Conservation (phyloP, 2,888 invertebrate species). For the Griposia aprilina region DNA sequence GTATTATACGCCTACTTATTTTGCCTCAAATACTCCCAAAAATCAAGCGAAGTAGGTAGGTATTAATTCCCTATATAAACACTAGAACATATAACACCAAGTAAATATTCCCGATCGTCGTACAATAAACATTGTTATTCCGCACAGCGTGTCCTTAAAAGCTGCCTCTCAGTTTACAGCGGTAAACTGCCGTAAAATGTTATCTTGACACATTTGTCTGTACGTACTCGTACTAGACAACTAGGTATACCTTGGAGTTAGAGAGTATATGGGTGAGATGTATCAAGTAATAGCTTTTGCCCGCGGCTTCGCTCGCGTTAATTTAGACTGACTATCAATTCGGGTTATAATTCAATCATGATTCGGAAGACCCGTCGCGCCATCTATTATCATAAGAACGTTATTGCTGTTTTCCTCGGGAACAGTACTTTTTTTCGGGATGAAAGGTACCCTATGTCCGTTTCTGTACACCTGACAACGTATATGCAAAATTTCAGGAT, state of each 20-base stretch:
- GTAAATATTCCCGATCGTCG: constrained; percentile 19
- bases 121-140: constrained; percentile 64
- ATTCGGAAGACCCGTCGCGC: too few species aligned
- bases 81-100: constrained; percentile 1
- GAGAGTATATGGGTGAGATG: neutral
- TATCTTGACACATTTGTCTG: constrained; percentile 49
- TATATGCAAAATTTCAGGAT: too few species aligned
- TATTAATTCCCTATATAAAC: neutral
- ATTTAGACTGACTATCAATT: too few species aligned
- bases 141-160: constrained; percentile 46
- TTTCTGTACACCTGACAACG: too few species aligned
- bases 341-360: too few species aligned
- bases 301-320: too few species aligned
- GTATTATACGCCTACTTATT: neutral
- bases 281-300: too few species aligned
- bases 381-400: too few species aligned
- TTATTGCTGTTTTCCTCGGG: too few species aligned
- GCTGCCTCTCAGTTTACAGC: constrained; percentile 59
- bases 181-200: constrained; percentile 56
- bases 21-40: neutral
- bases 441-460: too few species aligned
- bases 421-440: too few species aligned
- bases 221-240: neutral
- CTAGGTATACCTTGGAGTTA: neutral
- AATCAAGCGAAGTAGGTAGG: constrained; percentile 1